Base-by-base conservation (phyloP, 2,888 invertebrate species). In the Himalopsyche tibetana region DNA sequence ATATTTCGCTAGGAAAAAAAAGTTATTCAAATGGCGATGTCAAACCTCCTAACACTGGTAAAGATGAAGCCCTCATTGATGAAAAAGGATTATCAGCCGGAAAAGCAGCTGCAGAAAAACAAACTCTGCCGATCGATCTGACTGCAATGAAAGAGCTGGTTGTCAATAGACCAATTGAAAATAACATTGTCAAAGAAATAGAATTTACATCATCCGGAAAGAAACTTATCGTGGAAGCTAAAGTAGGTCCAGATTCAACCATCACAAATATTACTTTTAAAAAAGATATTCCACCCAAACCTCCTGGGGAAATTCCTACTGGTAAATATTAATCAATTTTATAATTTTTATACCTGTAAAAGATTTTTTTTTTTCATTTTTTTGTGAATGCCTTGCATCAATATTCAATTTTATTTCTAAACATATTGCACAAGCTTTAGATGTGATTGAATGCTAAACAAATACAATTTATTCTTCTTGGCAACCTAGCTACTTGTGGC, bases 181-280 rank as follows among this genome's bases (percentile, higher is more conserved):
- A 28, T 69, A 82, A 55, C 36, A 42, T 86, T 9, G 56, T 85
- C 9, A 88, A 88, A 69, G 85, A 87, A 51, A 38, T 89, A 11
- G 87, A 89, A 63, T 55, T 89, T 5, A 83, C 69, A 38, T 56
- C 85, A 15, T 86, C 84, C 19, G 86, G 85, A 17, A 86, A 86
- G 80, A 89, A 87, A 79, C 45, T 89, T 9, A 63, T 85, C 11
- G 83, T 87, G 4, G 86, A 88, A 84, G 89, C 88, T 11, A 84
- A 74, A 28, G 79, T 87, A 28, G 88, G 80, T 55, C 28, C 69
- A 17, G 87, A 89, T 83, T 84, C 85, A 2, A 85, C 82, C 8
- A 87, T 88, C 15, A 86, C 86, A 5, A 87, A 82, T 63, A 84
- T 89, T 11, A 87, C 88, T 12, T 82, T 89, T 69, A 89, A 83